A percentile compares a stretch with the other conserved stretches of the same genome.
Conservation (phyloP, 1,140 invertebrate genomes). For the Zophobas morio region DNA sequence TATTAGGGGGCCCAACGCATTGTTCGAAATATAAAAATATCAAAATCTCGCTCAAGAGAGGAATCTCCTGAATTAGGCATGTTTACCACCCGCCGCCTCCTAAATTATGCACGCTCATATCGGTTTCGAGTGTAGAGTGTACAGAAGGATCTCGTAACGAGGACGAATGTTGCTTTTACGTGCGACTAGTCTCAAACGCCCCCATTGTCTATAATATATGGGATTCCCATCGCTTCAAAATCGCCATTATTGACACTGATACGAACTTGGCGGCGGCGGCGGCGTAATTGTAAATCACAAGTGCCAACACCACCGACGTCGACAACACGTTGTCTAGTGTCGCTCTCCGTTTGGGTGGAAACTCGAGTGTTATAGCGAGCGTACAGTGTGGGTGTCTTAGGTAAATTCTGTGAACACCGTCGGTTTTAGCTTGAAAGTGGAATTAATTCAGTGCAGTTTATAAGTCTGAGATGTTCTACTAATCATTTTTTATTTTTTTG, state of each 20-base stretch:
- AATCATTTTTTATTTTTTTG: no score
- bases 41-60: neutral
- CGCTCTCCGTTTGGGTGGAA: no score
- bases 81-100: slow-evolving; percentile 20
- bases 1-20: neutral
- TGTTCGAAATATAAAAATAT: neutral
- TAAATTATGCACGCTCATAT: slow-evolving; percentile 28
- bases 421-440: neutral
- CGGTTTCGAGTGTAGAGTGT: slow-evolving; percentile 9
- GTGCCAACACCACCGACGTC: neutral
- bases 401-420: neutral
- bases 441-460: neutral
- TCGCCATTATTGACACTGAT: neutral
- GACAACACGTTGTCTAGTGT: neutral
- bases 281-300: slow-evolving; percentile 7
- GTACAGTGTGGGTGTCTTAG: no score
- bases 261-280: neutral
- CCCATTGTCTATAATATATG: neutral
- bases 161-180: slow-evolving; percentile 33
- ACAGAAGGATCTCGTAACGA: slow-evolving; percentile 17
- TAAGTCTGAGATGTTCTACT: no score
- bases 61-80: slow-evolving; percentile 15
- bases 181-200: neutral
- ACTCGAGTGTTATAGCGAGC: no score
- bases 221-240: neutral